A percentile compares a stretch with the other conserved stretches of the same genome.
phyloP scores from a whole-genome alignment of 2,113 vertebrate species.

The Pao palembangensis region DNA sequence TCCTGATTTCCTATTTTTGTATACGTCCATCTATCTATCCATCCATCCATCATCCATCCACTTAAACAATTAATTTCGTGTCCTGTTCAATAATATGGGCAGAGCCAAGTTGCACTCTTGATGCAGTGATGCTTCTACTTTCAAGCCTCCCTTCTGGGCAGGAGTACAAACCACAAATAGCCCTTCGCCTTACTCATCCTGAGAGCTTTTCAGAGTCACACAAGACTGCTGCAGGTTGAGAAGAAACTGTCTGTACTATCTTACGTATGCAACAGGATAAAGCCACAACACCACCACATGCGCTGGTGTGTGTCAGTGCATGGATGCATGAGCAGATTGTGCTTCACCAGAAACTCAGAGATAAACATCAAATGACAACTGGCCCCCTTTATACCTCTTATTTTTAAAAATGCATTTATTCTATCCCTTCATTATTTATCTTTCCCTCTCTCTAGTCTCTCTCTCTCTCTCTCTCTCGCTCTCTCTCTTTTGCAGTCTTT shows the following conservation, averaged over 20 bases:
- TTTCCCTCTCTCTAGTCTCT: too few species aligned
- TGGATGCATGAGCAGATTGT: too few species aligned
- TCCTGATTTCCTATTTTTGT: constrained; percentile 19
- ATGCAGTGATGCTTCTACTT: constrained; percentile 13
- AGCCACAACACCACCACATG: constrained; percentile 3
- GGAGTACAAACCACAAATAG: constrained; percentile 58
- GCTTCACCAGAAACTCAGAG: too few species aligned
- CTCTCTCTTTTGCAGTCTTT: too few species aligned
- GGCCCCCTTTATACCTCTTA: too few species aligned
- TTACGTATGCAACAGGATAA: constrained; percentile 14
- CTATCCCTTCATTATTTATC: too few species aligned
- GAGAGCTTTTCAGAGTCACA: constrained; percentile 44
- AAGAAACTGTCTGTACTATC: constrained; percentile 18
- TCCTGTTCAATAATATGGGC: constrained; percentile 28
- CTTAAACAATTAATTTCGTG: constrained; percentile 32
- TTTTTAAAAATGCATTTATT: too few species aligned
- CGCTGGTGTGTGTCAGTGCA: constrained; percentile 4
- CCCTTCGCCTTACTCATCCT: constrained; percentile 50
- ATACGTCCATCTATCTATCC: constrained; percentile 17
- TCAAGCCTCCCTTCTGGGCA: constrained; percentile 37
- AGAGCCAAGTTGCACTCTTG: constrained; percentile 33
- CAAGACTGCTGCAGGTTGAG: constrained; percentile 31
- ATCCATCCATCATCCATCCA: constrained; percentile 18
- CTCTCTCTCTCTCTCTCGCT: too few species aligned
- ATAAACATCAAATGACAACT: too few species aligned